Base-by-base conservation (phyloP, 2,797 vertebrate species). In the Fundulus diaphanus region DNA sequence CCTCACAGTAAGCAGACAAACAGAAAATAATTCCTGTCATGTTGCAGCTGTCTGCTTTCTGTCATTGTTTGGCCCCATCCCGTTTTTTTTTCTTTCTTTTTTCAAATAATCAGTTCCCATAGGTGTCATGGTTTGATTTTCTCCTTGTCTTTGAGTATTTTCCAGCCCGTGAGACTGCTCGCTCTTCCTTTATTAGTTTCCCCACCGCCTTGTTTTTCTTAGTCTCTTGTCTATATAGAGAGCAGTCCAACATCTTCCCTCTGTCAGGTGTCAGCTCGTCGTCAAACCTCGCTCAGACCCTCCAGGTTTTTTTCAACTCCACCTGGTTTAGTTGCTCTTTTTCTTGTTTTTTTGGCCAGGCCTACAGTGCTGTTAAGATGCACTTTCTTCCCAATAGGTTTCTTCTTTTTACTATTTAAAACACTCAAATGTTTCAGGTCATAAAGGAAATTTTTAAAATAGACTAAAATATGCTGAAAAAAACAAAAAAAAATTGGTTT, bases 151-250 rank as follows among this genome's bases (percentile, higher is more conserved):
- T 40, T 72, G 42, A 31, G 70, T 31, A 48, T 72, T 46, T 72
- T 72, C 70, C 54, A 72, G 40, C 70, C 48, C 40, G 11, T 46
- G 70, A 57, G 52, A 22, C 29, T 59, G 70, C 42, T 40, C 11
- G 40, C 54, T 72, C 54, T 59, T 20, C 69, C 40, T 44, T 72
- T 33, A 59, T 72, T 59, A 72, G 70, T 29, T 72, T 59, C 70
- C 24, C 27, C 27, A 7, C 16, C 54, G 7, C 40, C 37, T 29
- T 57, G n/a, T 71, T 52, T 37, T 16, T 29, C 70, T 44, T 40
- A 13, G 37, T 59, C 56, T 22, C 54, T 44, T 22, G 18, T 57
- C 37, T 72, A 27, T 27, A 57, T 29, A 29, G n/a, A 22, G 69
- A 18, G 35, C 24, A 18, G 51, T 57, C 27, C 51, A 40, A 52